A percentile compares a stretch with the other conserved stretches of the same genome.
phyloP scores from a whole-genome alignment of 2,888 invertebrate genomes.

The Uloborus plumipes region DNA sequence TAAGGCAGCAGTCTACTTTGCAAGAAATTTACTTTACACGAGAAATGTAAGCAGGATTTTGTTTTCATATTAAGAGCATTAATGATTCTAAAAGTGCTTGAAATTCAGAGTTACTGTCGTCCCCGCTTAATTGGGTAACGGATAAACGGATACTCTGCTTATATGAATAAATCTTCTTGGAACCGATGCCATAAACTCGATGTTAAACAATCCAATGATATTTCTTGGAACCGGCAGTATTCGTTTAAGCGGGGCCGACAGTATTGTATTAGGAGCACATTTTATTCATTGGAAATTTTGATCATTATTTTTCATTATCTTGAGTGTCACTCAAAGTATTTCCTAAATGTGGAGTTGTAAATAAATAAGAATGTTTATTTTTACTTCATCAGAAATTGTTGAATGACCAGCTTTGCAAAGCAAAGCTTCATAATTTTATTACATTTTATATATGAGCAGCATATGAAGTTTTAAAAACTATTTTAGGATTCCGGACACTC shows the following conservation, averaged over 20 bases:
- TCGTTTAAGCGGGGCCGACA: no score
- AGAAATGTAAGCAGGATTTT: slow-evolving; percentile 51
- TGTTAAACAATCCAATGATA: no score
- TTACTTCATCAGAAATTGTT: no score
- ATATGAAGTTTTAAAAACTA: not conserved
- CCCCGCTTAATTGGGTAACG: no score
- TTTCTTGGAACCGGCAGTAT: no score
- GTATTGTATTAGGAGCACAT: not conserved
- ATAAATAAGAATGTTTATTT: no score
- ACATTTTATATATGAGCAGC: not conserved
- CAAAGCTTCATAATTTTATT: no score
- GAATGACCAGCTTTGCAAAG: no score
- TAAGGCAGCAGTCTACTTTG: slow-evolving; percentile 51
- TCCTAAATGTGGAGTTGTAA: not conserved
- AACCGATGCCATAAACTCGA: no score
- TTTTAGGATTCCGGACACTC: slow-evolving; percentile 83
- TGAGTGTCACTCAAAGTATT: not conserved
- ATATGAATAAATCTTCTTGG: no score
- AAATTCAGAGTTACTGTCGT: not conserved
- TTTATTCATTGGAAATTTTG: not conserved
- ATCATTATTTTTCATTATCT: not conserved
- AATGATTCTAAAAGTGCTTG: not conserved
- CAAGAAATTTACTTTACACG: slow-evolving; percentile 58
- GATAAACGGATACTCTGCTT: no score
- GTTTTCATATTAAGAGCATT: not conserved